Percentiles rank a stretch among this genome's conserved stretches.
These are phyloP conservation scores for Papilio aristodemus DNA, from an alignment of 1,140 invertebrate species.

Conservation along the genomic window DNA sequence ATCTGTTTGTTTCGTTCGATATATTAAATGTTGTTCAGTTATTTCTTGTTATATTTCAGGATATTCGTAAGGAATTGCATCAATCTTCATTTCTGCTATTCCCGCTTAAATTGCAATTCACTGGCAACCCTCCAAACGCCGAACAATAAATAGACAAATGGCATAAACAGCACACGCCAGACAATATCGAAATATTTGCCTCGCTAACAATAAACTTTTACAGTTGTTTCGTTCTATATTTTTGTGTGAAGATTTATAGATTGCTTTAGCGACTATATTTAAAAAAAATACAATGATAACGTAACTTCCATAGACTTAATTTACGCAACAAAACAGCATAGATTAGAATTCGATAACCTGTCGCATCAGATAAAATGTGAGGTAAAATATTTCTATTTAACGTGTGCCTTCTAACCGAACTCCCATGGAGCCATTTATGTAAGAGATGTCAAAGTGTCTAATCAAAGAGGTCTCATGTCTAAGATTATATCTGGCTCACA, in stretches of 20 bases:
- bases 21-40: neutral
- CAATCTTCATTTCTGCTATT: slow-evolving; percentile 21
- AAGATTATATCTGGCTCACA: neutral
- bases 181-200: slow-evolving; percentile 17
- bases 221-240: slow-evolving; percentile 20
- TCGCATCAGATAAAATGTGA: too few species aligned
- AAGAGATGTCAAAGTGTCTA: too few species aligned
- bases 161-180: slow-evolving; percentile 15
- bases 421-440: too few species aligned
- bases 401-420: too few species aligned
- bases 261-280: neutral
- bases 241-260: slow-evolving; percentile 6
- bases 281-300: neutral
- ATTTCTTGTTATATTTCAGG: neutral
- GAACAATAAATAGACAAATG: slow-evolving; percentile 20
- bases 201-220: slow-evolving; percentile 12
- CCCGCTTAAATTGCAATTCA: slow-evolving; percentile 21
- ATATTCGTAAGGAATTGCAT: slow-evolving; percentile 14
- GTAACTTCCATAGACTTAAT: neutral
- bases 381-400: too few species aligned
- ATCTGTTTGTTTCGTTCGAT: neutral
- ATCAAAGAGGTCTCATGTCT: neutral
- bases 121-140: slow-evolving; percentile 12
- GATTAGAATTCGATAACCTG: too few species aligned
- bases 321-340: too few species aligned